These are phyloP conservation scores for Rhynchomys soricoides DNA, from an alignment of 2,113 vertebrate genomes.

Conservation along the genomic window DNA sequence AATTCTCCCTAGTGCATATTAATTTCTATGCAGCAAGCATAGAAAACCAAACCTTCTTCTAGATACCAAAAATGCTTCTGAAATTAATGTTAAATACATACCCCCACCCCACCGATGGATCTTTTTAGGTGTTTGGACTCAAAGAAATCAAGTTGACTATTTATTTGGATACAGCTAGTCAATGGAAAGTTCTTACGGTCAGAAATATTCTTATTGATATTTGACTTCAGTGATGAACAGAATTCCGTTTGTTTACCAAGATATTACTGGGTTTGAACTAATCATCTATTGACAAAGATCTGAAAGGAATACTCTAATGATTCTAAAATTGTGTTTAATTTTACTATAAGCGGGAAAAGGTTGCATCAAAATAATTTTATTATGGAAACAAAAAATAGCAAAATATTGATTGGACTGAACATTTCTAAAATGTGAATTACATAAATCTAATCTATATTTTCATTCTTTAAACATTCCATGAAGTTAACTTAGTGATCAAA, in stretches of 20 bases:
- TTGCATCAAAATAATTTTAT: not conserved
- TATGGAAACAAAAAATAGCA: not conserved
- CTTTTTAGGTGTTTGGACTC: not conserved
- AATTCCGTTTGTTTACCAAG: not conserved
- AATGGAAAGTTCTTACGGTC: not conserved
- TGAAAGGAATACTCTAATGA: not conserved
- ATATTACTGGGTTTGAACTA: not conserved
- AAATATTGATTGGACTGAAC: not conserved
- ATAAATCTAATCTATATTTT: not conserved
- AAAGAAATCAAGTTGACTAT: too few species aligned
- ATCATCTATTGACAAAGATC: not conserved
- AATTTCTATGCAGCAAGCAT: not conserved
- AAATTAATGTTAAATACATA: not conserved
- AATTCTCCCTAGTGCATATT: not conserved
- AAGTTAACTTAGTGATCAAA: not conserved
- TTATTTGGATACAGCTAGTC: not conserved
- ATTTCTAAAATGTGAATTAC: not conserved
- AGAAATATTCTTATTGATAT: not conserved
- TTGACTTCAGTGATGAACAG: not conserved
- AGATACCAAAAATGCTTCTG: not conserved
- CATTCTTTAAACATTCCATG: not conserved
- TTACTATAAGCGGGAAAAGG: not conserved
- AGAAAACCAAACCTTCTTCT: not conserved
- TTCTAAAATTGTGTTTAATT: not conserved
- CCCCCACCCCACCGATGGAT: accelerated